Evolutionary conservation across 1,140 invertebrate species (phyloP).

Genomic region (Dendroctonus valens): DNA sequence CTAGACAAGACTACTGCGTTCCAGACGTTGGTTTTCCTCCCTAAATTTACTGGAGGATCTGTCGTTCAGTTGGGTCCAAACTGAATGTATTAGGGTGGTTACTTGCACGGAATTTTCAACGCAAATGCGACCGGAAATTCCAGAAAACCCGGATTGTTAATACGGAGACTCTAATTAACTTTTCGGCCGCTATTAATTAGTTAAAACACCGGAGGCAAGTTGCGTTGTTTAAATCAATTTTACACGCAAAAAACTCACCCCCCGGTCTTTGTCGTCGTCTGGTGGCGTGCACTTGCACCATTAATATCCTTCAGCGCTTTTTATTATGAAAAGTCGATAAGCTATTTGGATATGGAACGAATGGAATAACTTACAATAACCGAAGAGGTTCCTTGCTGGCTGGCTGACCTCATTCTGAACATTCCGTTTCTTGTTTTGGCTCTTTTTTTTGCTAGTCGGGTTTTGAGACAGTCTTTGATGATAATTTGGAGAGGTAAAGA

Average conservation of each 20-base stretch:
- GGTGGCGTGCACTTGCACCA: slow-evolving; percentile 14
- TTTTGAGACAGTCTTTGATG: too few relatives aligned
- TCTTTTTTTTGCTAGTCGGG: too few relatives aligned
- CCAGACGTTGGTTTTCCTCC: slow-evolving; percentile 17
- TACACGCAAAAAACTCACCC: slow-evolving; percentile 12
- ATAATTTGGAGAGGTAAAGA: too few relatives aligned
- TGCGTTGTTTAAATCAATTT: slow-evolving; percentile 8
- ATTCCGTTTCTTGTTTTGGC: too few relatives aligned
- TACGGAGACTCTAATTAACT: slow-evolving; percentile 1
- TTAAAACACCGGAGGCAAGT: background rate
- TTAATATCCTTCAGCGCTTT: slow-evolving; percentile 12
- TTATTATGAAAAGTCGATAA: slow-evolving; percentile 15
- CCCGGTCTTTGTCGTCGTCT: slow-evolving; percentile 5
- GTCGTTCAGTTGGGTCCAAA: slow-evolving; percentile 2
- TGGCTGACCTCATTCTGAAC: too few relatives aligned
- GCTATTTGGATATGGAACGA: slow-evolving; percentile 16
- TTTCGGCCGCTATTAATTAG: slow-evolving; percentile 9
- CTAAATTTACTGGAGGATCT: slow-evolving; percentile 19
- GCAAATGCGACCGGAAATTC: too few relatives aligned
- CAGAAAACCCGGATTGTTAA: too few relatives aligned
- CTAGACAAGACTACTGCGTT: slow-evolving; percentile 15
- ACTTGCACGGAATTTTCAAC: too few relatives aligned
- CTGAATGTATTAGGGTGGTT: too few relatives aligned
- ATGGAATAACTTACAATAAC: too few relatives aligned
- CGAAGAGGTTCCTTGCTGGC: too few relatives aligned